Evolutionary conservation across 2,888 invertebrate species (phyloP).

Genomic region (Stenotaenia linearis): DNA sequence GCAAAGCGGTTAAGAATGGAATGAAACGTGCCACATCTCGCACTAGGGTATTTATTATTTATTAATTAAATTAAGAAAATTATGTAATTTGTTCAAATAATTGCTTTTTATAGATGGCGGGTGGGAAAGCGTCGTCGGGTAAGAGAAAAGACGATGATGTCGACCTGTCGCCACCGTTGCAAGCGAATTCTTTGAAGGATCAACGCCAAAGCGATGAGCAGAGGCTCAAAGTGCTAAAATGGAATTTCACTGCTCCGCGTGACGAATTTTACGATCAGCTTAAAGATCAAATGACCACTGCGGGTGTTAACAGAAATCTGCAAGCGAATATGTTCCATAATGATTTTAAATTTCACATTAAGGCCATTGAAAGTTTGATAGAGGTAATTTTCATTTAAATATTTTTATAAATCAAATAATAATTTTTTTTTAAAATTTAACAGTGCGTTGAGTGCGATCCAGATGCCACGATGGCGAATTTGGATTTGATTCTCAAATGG

Average conservation of each 20-base stretch:
- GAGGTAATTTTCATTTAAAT: conserved; percentile 52
- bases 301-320: conserved; percentile 78
- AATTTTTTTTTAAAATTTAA: conserved; percentile 38
- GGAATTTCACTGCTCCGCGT: conserved; percentile 90
- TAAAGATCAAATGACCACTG: conserved; percentile 80
- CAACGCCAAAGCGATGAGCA: conserved; percentile 91
- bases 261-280: conserved; percentile 90
- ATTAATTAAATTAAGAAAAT: background rate
- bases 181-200: conserved; percentile 79
- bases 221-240: conserved; percentile 79
- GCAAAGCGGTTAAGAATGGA: background rate
- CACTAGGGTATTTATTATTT: conserved; percentile 34
- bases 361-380: conserved; percentile 83
- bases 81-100: background rate
- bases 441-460: conserved; percentile 71
- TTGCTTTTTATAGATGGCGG: background rate
- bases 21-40: conserved; percentile 36
- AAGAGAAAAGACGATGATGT: conserved; percentile 69
- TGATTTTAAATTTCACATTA: conserved; percentile 90
- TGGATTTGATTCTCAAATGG: conserved; percentile 95
- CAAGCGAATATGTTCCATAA: conserved; percentile 87
- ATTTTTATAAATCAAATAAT: background rate
- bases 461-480: conserved; percentile 75
- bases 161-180: conserved; percentile 70
- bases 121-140: background rate